Percentiles rank a stretch among this genome's conserved stretches.
Evolutionary conservation across 2,113 vertebrate species (phyloP).

Genomic region (Parus major): DNA sequence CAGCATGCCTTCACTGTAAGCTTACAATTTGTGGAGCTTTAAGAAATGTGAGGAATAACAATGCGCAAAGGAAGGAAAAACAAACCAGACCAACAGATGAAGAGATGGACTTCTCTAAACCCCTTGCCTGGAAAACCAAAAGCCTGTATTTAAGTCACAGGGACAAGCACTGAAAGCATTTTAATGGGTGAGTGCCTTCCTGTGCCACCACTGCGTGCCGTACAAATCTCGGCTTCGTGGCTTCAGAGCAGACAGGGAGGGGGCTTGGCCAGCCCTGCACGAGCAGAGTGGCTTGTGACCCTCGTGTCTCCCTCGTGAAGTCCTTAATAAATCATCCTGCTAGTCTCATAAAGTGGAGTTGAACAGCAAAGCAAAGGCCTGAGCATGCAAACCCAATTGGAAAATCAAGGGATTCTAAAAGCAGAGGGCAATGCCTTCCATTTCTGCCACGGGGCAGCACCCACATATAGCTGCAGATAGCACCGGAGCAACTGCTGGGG

Average conservation of each 20-base stretch:
- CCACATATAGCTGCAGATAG: rapidly evolving
- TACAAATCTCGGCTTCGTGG: neutral
- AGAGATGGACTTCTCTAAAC: neutral
- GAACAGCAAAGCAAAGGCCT: neutral
- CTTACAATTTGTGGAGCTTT: neutral
- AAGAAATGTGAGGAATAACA: neutral
- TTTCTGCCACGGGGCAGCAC: neutral
- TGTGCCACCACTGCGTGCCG: rapidly evolving
- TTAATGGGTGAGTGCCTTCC: neutral
- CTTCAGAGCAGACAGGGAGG: neutral
- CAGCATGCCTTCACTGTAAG: constrained; percentile 15
- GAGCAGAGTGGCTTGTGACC: neutral
- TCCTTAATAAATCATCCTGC: constrained; percentile 45
- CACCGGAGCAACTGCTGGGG: neutral
- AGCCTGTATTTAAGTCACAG: neutral
- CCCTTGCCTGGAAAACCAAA: neutral
- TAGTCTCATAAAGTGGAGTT: neutral
- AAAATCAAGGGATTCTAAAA: neutral
- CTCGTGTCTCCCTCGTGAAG: neutral
- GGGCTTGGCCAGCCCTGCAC: neutral
- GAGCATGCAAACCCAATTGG: neutral
- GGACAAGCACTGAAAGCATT: neutral
- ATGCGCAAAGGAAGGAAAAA: neutral
- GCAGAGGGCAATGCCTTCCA: neutral
- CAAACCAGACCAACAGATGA: neutral